phyloP scores from a whole-genome alignment of 2,113 vertebrate species.

The Galeopterus variegatus region DNA sequence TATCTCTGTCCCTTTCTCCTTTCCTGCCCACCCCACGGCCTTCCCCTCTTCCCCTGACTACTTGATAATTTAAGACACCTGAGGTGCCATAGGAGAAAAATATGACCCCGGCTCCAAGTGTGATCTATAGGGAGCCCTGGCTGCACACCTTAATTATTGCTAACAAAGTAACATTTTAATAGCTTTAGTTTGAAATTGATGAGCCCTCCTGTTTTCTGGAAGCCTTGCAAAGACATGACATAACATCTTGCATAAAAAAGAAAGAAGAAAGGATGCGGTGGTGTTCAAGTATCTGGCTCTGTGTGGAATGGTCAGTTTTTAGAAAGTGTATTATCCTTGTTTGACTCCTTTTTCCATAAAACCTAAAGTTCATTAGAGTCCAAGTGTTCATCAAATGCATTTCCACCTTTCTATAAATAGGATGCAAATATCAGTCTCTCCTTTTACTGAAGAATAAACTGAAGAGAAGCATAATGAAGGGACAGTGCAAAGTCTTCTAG shows the following conservation, averaged over 20 bases:
- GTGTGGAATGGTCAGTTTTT: background rate
- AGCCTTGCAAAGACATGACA: constrained; percentile 32
- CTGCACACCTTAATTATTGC: constrained; percentile 85
- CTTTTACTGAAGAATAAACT: background rate
- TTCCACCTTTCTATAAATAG: constrained; percentile 16
- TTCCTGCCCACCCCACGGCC: background rate
- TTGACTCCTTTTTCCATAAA: constrained; percentile 39
- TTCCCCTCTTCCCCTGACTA: background rate
- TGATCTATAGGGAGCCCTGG: constrained; percentile 75
- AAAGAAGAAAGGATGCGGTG: background rate
- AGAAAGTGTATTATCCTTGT: background rate
- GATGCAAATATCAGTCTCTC: background rate
- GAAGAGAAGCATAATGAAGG: background rate
- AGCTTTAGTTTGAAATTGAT: constrained; percentile 80
- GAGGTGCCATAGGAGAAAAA: constrained; percentile 65
- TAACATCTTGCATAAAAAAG: constrained; percentile 48
- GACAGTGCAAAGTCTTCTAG: background rate
- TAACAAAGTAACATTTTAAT: constrained; percentile 85
- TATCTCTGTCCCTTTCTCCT: background rate
- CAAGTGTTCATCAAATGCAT: background rate
- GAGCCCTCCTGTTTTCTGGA: constrained; percentile 43
- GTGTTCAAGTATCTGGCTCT: background rate
- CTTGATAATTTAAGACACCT: constrained; percentile 71
- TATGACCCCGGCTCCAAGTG: background rate
- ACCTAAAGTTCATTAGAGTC: background rate